A percentile compares a stretch with the other conserved stretches of the same genome.
These are phyloP conservation scores for Listronotus bonariensis DNA, from an alignment of 1,140 invertebrate genomes.

Conservation along the genomic window DNA sequence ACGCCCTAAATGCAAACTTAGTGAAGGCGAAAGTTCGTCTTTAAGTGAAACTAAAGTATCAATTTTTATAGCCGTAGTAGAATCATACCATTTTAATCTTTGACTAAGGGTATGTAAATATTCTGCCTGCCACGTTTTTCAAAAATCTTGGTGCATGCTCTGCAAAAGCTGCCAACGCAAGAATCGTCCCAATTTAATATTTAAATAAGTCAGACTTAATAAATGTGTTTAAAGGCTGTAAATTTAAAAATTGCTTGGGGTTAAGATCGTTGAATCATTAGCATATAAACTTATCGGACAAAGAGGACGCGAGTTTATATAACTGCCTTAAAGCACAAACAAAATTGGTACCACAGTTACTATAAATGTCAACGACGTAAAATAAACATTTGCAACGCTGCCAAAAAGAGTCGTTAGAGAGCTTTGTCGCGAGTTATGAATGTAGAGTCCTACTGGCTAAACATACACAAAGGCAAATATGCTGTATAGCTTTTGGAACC, in stretches of 20 bases:
- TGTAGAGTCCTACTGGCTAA: no score
- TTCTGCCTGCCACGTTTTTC: constrained; percentile 45
- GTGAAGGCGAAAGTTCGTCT: background rate
- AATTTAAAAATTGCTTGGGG: constrained; percentile 39
- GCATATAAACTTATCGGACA: constrained; percentile 46
- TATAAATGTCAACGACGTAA: no score
- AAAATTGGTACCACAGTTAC: no score
- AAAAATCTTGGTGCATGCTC: constrained; percentile 45
- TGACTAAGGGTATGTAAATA: constrained; percentile 46
- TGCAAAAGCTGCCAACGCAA: constrained; percentile 44
- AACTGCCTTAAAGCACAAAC: no score
- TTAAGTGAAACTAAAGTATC: constrained; percentile 12
- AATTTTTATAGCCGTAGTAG: background rate
- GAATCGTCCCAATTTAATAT: constrained; percentile 11
- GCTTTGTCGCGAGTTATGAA: no score
- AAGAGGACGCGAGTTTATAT: background rate
- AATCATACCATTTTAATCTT: constrained; percentile 41
- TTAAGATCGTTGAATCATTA: constrained; percentile 46
- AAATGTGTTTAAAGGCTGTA: constrained; percentile 17
- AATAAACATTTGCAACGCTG: no score
- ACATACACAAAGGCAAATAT: no score
- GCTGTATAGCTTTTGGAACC: no score
- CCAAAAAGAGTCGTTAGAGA: no score
- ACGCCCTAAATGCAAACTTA: no score
- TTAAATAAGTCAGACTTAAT: no score